These are phyloP conservation scores for Apoderus coryli DNA, from an alignment of 2,888 invertebrate species.

Conservation along the genomic window DNA sequence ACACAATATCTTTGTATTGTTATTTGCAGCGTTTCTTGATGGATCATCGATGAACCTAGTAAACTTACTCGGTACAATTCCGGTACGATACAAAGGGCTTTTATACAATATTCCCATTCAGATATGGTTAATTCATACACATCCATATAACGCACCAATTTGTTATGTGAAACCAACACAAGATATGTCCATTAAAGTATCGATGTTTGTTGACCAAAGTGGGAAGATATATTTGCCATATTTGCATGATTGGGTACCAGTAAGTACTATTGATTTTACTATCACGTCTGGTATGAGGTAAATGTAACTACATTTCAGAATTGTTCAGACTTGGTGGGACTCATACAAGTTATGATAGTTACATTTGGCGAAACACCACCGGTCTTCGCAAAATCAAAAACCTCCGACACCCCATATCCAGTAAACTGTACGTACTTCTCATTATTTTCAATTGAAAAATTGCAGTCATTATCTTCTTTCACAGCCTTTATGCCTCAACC, in stretches of 20 bases:
- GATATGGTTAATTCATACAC: slow-evolving; percentile 93
- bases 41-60: slow-evolving; percentile 67
- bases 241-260: slow-evolving; percentile 83
- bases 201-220: slow-evolving; percentile 85
- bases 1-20: slow-evolving; percentile 4
- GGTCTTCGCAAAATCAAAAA: slow-evolving; percentile 63
- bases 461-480: slow-evolving; percentile 14
- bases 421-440: slow-evolving; percentile 31
- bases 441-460: not conserved
- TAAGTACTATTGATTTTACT: slow-evolving; percentile 29
- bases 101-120: slow-evolving; percentile 93
- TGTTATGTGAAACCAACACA: slow-evolving; percentile 88
- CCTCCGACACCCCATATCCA: slow-evolving; percentile 38
- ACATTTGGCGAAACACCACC: slow-evolving; percentile 94
- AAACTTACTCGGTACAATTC: slow-evolving; percentile 82
- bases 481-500: slow-evolving; percentile 34
- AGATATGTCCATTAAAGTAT: slow-evolving; percentile 91
- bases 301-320: slow-evolving; percentile 37
- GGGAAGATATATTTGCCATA: slow-evolving; percentile 95
- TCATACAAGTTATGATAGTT: slow-evolving; percentile 82
- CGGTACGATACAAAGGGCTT: slow-evolving; percentile 74
- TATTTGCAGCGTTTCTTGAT: slow-evolving; percentile 67
- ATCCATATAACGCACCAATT: slow-evolving; percentile 93
- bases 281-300: slow-evolving; percentile 3
- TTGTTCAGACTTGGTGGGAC: slow-evolving; percentile 70